Base-by-base conservation (phyloP, 1,140 invertebrate genomes). In the Bombus sylvicola region DNA sequence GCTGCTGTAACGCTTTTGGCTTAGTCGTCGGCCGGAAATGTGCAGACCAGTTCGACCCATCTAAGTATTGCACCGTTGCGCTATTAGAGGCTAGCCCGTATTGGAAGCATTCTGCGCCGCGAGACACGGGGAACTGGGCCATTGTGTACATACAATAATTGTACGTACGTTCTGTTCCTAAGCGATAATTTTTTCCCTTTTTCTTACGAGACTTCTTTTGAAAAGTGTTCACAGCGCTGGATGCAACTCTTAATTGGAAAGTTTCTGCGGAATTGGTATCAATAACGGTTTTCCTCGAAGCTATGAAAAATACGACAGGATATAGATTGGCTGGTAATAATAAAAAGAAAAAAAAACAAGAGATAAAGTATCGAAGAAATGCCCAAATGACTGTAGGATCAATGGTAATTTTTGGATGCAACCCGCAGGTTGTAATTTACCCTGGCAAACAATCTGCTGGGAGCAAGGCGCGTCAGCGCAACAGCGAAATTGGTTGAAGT, bases 1-100 rank as follows among this genome's bases (percentile, higher is more conserved):
- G 77, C 69, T 77, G 75, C 75, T 37, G 57, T 64, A 37, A 68
- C 74, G 74, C 66, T 85, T 85, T 81, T 41, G 78, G 78, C 71
- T 74, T 74, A 64, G 57, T 57, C 68, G 77, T 57, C 31, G 53
- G 47, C 28, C 39, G 28, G 77, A 53, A 22, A 72, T 39, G n/a
- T 53, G 31, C 64, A 69, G 82, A 39, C 62, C 66, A 62, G 80
- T 74, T 74, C 73, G 72, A 83, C 39, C 62, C 73, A 62, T 66
- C 80, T 69, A 76, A 86, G 85, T 71, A 84, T 79, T 79, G 75
- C 66, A 66, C 71, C 53, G 53, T 73, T 13, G 47, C 39, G 53
- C 53, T 78, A 43, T 62, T 39, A 76, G 41, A 43, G 83, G 68
- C 47, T 69, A 47, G 53, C 9, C 28, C 57, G 76, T 80, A 66